phyloP scores from a whole-genome alignment of 2,797 vertebrate genomes.

The Loriculus beryllinus region DNA sequence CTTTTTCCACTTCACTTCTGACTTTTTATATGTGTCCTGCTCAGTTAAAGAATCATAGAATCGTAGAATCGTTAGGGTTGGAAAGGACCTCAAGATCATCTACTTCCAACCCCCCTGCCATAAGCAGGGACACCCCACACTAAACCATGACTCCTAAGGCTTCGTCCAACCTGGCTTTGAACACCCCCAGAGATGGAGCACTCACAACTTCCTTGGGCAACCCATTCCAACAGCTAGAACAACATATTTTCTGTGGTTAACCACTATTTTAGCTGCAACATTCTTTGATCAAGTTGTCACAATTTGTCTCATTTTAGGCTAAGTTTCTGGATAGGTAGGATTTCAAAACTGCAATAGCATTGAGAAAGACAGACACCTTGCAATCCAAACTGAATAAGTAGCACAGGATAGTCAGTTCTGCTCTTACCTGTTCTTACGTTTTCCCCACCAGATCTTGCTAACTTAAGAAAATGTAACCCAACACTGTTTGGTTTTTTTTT shows the following conservation, averaged over 20 bases:
- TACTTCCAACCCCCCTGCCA: too few relatives aligned
- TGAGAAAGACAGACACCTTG: neutral
- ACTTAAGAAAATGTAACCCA: neutral
- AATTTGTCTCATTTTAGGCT: neutral
- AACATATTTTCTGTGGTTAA: neutral
- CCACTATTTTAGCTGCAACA: neutral
- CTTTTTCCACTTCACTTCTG: neutral
- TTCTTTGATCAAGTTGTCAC: neutral
- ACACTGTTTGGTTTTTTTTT: accelerated
- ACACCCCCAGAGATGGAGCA: too few relatives aligned
- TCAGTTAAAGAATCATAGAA: too few relatives aligned
- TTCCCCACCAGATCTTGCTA: neutral
- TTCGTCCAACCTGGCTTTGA: too few relatives aligned
- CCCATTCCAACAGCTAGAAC: too few relatives aligned
- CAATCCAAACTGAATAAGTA: neutral
- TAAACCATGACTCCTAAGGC: too few relatives aligned
- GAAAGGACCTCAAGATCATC: too few relatives aligned
- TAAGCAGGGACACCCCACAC: too few relatives aligned
- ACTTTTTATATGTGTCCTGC: neutral
- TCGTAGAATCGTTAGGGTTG: too few relatives aligned
- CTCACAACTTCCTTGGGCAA: too few relatives aligned
- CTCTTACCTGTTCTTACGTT: accelerated
- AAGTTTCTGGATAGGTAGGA: neutral
- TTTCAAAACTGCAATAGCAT: neutral
- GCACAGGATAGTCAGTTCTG: neutral